Conservation (phyloP, 2,888 invertebrate species). For the Heterodera filipjevi region DNA sequence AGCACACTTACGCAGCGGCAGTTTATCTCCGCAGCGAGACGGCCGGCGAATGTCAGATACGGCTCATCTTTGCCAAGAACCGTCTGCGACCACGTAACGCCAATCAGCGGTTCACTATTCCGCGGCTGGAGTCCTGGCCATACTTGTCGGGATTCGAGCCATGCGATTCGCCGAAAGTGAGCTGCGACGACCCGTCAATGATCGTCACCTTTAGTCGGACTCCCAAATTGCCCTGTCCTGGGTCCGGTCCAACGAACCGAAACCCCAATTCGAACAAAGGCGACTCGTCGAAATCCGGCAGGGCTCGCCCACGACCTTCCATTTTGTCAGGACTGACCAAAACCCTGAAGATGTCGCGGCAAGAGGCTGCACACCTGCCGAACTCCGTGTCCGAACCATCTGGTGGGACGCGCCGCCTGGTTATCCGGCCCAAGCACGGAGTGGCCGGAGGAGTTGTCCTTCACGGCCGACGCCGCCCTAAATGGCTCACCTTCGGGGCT, state of each 20-base stretch:
- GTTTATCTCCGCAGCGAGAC: slow-evolving; percentile 32
- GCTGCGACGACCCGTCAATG: not conserved
- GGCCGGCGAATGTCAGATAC: not conserved
- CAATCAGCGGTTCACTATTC: too few relatives aligned
- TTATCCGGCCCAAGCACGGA: not conserved
- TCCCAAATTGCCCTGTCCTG: slow-evolving; percentile 10
- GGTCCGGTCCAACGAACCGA: not conserved
- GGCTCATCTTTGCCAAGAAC: not conserved
- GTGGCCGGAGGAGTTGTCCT: slow-evolving; percentile 16
- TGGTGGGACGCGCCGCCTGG: slow-evolving; percentile 32
- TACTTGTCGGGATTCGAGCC: too few relatives aligned
- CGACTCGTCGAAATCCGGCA: slow-evolving; percentile 12
- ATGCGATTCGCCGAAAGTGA: too few relatives aligned
- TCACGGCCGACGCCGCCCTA: not conserved
- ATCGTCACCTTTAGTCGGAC: slow-evolving; percentile 18
- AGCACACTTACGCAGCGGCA: slow-evolving; percentile 30
- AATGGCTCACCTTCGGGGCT: not conserved
- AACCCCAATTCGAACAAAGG: slow-evolving; percentile 20
- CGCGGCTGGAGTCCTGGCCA: too few relatives aligned
- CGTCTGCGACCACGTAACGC: not conserved
- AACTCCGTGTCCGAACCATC: not conserved
- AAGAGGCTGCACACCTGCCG: slow-evolving; percentile 1
- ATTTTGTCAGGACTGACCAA: slow-evolving; percentile 18
- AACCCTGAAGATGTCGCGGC: slow-evolving; percentile 32
- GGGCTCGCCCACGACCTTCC: not conserved